Evolutionary conservation across 2,797 vertebrate species (phyloP).

Genomic region (Capromys pilorides): DNA sequence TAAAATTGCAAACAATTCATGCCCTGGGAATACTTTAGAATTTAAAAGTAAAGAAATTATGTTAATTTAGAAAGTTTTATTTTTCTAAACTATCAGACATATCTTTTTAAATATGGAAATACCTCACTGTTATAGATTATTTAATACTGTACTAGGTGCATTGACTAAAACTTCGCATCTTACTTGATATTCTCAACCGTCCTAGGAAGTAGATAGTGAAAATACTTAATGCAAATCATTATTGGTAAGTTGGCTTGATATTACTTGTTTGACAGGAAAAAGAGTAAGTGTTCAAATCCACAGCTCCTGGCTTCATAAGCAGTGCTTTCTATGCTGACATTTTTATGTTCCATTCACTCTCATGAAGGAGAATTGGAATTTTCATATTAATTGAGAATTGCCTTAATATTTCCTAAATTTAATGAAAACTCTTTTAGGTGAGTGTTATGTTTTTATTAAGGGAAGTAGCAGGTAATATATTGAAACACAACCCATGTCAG

Average conservation of each 20-base stretch:
- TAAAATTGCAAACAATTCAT: slow-evolving; percentile 38
- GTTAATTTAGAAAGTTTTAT: slow-evolving; percentile 34
- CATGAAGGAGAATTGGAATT: not conserved
- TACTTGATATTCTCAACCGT: not conserved
- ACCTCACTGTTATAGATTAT: not conserved
- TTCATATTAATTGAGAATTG: not conserved
- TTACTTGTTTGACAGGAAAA: not conserved
- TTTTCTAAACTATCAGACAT: slow-evolving; percentile 8
- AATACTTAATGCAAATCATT: not conserved
- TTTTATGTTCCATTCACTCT: not conserved
- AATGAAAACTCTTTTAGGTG: slow-evolving; percentile 24
- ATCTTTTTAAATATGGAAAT: slow-evolving; percentile 45
- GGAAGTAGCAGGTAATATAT: not conserved
- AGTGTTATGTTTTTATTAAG: slow-evolving; percentile 21
- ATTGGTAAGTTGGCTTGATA: not conserved
- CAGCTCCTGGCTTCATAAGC: not conserved
- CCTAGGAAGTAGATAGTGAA: not conserved
- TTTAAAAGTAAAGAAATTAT: slow-evolving; percentile 50
- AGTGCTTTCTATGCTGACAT: not conserved
- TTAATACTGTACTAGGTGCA: not conserved
- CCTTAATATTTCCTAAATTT: slow-evolving; percentile 30
- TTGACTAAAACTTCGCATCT: slow-evolving; percentile 36
- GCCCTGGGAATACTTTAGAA: not conserved
- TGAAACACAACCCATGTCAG: not conserved
- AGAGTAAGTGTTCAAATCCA: not conserved